Evolutionary conservation across 2,888 invertebrate genomes (phyloP).

Genomic region (Pachydiplax longipennis): DNA sequence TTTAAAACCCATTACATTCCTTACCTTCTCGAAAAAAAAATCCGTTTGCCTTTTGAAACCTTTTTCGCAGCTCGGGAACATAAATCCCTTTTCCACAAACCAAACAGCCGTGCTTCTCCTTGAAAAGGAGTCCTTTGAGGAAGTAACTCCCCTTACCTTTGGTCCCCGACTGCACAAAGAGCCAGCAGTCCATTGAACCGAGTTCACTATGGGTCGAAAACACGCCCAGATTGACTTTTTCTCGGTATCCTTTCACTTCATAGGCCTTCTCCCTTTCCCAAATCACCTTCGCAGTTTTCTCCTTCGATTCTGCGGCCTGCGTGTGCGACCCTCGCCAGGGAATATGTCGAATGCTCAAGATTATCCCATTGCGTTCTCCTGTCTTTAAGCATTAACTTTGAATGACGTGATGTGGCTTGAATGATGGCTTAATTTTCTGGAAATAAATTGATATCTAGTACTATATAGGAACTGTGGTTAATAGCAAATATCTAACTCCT

Average conservation of each 20-base stretch:
- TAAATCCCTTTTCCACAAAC: slow-evolving; percentile 4
- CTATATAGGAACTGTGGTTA: too few relatives aligned
- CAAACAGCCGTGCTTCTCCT: background rate
- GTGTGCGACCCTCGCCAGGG: too few relatives aligned
- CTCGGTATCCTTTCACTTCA: background rate
- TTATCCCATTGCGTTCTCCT: too few relatives aligned
- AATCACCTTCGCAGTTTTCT: background rate
- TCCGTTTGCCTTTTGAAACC: background rate
- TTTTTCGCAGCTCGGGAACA: slow-evolving; percentile 22
- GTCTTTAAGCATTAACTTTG: too few relatives aligned
- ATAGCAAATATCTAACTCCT: too few relatives aligned
- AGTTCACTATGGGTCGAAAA: slow-evolving; percentile 10
- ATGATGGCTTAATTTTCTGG: too few relatives aligned
- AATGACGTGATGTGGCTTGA: too few relatives aligned
- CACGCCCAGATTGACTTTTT: slow-evolving; percentile 18
- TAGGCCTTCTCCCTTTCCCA: background rate
- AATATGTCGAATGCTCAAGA: too few relatives aligned
- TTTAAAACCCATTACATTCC: slow-evolving; percentile 32
- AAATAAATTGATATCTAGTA: too few relatives aligned
- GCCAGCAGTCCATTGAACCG: slow-evolving; percentile 3
- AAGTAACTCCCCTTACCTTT: background rate
- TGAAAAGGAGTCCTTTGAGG: background rate
- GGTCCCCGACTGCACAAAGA: background rate
- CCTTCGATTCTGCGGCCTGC: background rate
- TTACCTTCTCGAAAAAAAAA: background rate